These are phyloP conservation scores for Macaria liturata DNA, from an alignment of 2,888 invertebrate species.

Conservation along the genomic window DNA sequence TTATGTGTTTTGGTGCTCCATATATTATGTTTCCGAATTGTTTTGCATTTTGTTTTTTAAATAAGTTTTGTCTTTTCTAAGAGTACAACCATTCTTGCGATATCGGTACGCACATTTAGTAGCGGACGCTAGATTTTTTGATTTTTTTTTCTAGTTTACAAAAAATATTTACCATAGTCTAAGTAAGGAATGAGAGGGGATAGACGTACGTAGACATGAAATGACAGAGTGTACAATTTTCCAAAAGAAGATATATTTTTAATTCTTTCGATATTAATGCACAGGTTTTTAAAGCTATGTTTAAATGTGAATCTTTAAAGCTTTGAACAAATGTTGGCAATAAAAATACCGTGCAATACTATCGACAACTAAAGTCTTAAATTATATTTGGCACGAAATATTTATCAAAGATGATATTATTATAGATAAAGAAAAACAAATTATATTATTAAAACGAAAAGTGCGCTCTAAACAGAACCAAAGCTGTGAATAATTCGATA, in stretches of 20 bases:
- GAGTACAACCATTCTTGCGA: constrained; percentile 38
- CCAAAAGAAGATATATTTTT: constrained; percentile 20
- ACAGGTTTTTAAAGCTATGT: neutral
- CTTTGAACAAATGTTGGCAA: neutral
- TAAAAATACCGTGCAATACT: constrained; percentile 7
- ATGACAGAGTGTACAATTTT: constrained; percentile 55
- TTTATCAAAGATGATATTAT: constrained; percentile 35
- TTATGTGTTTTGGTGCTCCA: constrained; percentile 42
- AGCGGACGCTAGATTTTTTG: constrained; percentile 47
- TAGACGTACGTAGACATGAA: constrained; percentile 52
- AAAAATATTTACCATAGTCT: constrained; percentile 56
- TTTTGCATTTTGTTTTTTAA: constrained; percentile 44
- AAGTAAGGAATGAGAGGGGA: constrained; percentile 49
- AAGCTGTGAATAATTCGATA: constrained; percentile 72
- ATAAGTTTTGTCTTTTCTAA: constrained; percentile 32
- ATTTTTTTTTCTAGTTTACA: constrained; percentile 36
- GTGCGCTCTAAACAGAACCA: constrained; percentile 75
- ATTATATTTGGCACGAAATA: constrained; percentile 28
- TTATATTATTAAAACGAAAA: constrained; percentile 44
- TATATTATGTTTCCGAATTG: constrained; percentile 36
- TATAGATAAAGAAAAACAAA: constrained; percentile 34
- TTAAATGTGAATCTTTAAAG: neutral
- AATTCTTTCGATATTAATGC: constrained; percentile 1
- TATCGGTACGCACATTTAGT: constrained; percentile 41
- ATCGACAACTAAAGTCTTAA: constrained; percentile 4